Conservation (phyloP, 2,113 vertebrate species). For the Pseudorasbora parva region DNA sequence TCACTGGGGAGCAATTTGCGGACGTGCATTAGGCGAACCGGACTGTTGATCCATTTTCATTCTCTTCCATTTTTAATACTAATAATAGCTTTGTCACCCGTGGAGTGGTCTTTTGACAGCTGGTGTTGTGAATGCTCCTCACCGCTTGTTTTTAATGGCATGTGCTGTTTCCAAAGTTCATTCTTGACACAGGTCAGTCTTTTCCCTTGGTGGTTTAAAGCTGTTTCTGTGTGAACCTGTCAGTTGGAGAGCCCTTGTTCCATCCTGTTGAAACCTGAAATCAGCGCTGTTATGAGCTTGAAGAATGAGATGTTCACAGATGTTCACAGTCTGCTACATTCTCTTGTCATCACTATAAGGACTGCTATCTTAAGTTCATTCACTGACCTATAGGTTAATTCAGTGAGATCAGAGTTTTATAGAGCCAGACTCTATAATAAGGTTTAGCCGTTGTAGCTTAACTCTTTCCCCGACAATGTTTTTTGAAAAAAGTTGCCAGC, state of each 20-base stretch:
- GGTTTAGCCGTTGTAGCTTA: neutral
- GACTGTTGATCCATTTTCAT: conserved; percentile 40
- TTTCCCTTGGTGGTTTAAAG: conserved; percentile 29
- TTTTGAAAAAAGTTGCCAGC: too few relatives aligned
- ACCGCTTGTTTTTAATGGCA: conserved; percentile 27
- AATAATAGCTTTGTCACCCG: conserved; percentile 65
- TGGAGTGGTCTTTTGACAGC: conserved; percentile 63
- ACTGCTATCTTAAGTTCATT: neutral
- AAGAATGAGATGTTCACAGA: neutral
- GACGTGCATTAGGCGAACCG: conserved; percentile 33
- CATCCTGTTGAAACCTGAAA: conserved; percentile 16
- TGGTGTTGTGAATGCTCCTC: conserved; percentile 64
- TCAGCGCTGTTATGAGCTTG: neutral
- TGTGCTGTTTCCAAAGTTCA: conserved; percentile 52
- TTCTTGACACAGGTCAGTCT: conserved; percentile 49
- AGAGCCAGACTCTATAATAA: neutral
- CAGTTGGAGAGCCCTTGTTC: conserved; percentile 2
- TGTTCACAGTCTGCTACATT: neutral
- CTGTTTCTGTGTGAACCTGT: conserved; percentile 18
- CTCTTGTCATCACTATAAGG: neutral
- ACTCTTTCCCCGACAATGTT: too few relatives aligned
- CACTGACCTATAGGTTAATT: neutral
- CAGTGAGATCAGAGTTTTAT: neutral
- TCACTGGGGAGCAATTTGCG: neutral
- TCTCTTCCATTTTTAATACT: conserved; percentile 60